A percentile compares a stretch with the other conserved stretches of the same genome.
phyloP scores from a whole-genome alignment of 2,113 vertebrate genomes.

The Neomonachus schauinslandi region DNA sequence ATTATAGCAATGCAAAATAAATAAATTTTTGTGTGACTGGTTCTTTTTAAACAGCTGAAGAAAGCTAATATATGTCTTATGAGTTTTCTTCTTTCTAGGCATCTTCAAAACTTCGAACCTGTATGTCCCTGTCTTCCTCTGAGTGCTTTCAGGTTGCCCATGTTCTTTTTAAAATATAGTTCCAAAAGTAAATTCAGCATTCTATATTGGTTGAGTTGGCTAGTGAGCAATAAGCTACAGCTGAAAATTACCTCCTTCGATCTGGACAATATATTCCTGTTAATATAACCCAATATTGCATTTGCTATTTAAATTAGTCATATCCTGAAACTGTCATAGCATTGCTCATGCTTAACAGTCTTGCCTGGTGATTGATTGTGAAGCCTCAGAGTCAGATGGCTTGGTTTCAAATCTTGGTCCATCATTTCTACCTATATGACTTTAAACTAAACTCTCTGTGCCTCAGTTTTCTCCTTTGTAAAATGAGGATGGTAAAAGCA shows the following conservation, averaged over 20 bases:
- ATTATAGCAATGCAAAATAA: not conserved
- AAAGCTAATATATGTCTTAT: not conserved
- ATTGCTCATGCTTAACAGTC: not conserved
- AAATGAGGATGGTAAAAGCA: not conserved
- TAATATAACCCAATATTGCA: not conserved
- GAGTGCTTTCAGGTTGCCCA: not conserved
- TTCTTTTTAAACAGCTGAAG: not conserved
- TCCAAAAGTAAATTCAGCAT: not conserved
- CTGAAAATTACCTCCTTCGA: not conserved
- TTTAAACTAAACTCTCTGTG: not conserved
- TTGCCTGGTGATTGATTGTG: not conserved
- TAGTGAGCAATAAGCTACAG: not conserved
- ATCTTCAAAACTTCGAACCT: not conserved
- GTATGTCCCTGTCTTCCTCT: not conserved
- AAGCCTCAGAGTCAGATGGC: not conserved
- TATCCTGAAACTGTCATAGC: not conserved
- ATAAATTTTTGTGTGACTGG: not conserved
- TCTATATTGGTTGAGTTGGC: not conserved
- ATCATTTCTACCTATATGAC: not conserved
- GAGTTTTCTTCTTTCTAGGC: not conserved
- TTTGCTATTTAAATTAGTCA: slow-evolving; percentile 16
- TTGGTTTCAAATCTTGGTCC: not conserved
- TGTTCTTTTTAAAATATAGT: not conserved
- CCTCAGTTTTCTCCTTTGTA: not conserved
- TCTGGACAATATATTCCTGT: not conserved